A percentile compares a stretch with the other conserved stretches of the same genome.
These are phyloP conservation scores for Meandrusa payeni DNA, from an alignment of 2,888 invertebrate genomes.

Conservation along the genomic window DNA sequence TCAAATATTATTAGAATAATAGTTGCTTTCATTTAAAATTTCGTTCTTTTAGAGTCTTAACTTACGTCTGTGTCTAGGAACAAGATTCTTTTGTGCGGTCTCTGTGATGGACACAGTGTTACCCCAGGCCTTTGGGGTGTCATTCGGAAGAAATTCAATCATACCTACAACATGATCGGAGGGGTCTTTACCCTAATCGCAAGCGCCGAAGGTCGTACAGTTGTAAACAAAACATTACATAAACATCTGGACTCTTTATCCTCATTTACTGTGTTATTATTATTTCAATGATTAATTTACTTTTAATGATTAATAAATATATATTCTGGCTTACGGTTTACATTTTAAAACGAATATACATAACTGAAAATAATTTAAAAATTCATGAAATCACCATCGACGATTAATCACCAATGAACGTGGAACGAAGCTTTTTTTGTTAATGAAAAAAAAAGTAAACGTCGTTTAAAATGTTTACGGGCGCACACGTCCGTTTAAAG, in stretches of 20 bases:
- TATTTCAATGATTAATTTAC: not conserved
- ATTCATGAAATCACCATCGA: constrained; percentile 8
- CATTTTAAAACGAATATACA: too few species aligned
- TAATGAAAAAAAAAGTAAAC: not conserved
- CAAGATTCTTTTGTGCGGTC: constrained; percentile 6
- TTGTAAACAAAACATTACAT: constrained; percentile 23
- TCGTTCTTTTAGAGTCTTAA: not conserved
- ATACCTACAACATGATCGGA: constrained; percentile 31
- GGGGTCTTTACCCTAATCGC: constrained; percentile 27
- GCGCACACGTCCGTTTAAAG: constrained; percentile 12
- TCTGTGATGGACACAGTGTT: not conserved
- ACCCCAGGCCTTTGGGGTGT: constrained; percentile 25
- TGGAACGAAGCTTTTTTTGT: not conserved
- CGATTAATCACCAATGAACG: constrained; percentile 1
- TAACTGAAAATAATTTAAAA: not conserved
- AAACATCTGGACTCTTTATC: not conserved
- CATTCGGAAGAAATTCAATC: constrained; percentile 41
- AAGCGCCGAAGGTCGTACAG: constrained; percentile 11
- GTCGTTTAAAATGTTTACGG: not conserved
- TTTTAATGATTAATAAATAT: too few species aligned
- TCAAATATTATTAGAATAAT: not conserved
- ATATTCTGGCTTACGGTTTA: too few species aligned
- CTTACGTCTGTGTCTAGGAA: constrained; percentile 1
- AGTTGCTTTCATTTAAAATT: not conserved
- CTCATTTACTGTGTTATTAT: constrained; percentile 1